A percentile compares a stretch with the other conserved stretches of the same genome.
phyloP scores from a whole-genome alignment of 2,888 invertebrate species.

The Punctoribates punctum region DNA sequence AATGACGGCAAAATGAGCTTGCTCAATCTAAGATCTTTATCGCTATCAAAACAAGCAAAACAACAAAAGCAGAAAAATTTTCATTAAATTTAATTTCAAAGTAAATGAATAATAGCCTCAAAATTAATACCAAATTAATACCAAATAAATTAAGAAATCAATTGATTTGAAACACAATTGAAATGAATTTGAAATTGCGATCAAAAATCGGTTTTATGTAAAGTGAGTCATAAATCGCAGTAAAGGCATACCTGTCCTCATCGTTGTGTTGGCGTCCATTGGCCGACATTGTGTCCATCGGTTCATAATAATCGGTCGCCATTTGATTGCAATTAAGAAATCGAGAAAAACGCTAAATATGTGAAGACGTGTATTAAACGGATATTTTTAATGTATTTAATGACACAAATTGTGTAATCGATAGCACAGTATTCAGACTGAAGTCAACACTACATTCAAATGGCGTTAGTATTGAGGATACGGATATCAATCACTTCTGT shows the following conservation, averaged over 20 bases:
- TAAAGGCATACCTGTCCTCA: constrained; percentile 22
- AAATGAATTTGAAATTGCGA: not conserved
- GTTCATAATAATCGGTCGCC: constrained; percentile 18
- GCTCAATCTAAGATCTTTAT: no score
- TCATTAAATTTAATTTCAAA: not conserved
- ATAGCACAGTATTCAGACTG: no score
- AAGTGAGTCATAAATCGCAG: not conserved
- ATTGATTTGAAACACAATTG: not conserved
- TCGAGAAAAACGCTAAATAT: not conserved
- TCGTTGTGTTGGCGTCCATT: constrained; percentile 7
- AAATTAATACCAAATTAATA: not conserved
- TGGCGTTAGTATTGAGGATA: not conserved
- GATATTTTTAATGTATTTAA: no score
- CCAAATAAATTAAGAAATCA: not conserved
- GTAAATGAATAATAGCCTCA: not conserved
- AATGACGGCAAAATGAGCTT: no score
- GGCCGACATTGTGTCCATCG: not conserved
- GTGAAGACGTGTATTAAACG: not conserved
- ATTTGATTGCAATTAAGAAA: not conserved
- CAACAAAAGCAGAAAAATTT: not conserved
- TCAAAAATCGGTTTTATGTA: not conserved
- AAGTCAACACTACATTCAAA: constrained; percentile 1
- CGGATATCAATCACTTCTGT: not conserved
- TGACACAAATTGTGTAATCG: no score
- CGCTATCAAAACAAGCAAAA: no score